phyloP scores from a whole-genome alignment of 2,113 vertebrate genomes.

The Cyprinodon brontotheroides region DNA sequence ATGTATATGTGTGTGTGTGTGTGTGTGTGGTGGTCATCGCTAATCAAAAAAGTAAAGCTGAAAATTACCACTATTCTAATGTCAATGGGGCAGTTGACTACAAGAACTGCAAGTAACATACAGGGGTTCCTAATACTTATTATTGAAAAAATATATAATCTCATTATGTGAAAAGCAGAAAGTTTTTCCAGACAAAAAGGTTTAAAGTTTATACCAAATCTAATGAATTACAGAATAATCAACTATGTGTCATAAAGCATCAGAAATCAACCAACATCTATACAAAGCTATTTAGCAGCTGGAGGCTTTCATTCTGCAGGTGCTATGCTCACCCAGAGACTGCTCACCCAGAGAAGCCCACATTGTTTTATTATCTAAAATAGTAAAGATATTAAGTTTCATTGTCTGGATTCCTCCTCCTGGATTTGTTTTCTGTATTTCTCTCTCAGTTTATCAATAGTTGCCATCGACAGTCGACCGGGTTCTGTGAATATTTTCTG shows the following conservation, averaged over 20 bases:
- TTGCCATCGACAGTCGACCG: conserved; percentile 85
- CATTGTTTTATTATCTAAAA: background rate
- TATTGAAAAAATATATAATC: background rate
- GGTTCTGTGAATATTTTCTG: conserved; percentile 93
- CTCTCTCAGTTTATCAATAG: conserved; percentile 85
- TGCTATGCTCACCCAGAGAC: background rate
- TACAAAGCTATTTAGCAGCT: background rate
- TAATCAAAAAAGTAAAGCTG: background rate
- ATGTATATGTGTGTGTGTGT: too few relatives aligned
- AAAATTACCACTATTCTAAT: too few relatives aligned
- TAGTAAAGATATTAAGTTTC: background rate
- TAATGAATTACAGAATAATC: background rate
- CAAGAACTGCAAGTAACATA: background rate
- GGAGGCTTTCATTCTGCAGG: background rate
- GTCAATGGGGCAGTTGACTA: background rate
- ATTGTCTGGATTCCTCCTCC: conserved; percentile 74
- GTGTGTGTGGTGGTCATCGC: background rate
- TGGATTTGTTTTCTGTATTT: conserved; percentile 78
- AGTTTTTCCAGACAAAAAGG: background rate
- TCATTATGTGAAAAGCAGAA: conserved; percentile 8
- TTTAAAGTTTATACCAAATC: background rate
- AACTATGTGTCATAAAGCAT: background rate
- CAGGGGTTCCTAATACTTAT: background rate
- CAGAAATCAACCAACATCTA: background rate
- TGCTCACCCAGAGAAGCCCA: background rate